phyloP scores from a whole-genome alignment of 1,140 invertebrate genomes.

The Spodoptera litura region DNA sequence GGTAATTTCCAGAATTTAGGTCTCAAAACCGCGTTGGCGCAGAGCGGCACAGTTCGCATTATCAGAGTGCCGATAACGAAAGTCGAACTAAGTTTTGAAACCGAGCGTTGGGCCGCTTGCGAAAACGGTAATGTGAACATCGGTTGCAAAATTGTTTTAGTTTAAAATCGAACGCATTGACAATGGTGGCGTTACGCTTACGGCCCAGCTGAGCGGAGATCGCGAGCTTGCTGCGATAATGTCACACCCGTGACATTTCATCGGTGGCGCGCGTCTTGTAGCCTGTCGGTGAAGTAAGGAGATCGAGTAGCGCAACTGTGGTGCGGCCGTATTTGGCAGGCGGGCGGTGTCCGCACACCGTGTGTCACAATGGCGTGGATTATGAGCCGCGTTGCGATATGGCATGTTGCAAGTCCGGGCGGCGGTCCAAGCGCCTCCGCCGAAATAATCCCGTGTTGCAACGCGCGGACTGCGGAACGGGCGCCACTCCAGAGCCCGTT shows the following conservation, averaged over 20 bases:
- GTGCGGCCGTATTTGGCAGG: constrained; percentile 75
- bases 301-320: constrained; percentile 70
- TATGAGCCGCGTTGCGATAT: constrained; percentile 83
- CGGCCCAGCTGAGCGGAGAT: constrained; percentile 34
- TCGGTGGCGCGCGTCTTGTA: constrained; percentile 51
- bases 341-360: constrained; percentile 62
- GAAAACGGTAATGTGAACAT: constrained; percentile 85
- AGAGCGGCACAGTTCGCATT: constrained; percentile 74
- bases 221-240: constrained; percentile 25
- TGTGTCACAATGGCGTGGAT: constrained; percentile 81
- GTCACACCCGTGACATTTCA: constrained; percentile 62
- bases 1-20: constrained; percentile 73
- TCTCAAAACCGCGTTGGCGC: constrained; percentile 77
- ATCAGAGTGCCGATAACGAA: constrained; percentile 83
- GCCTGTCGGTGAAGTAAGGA: constrained; percentile 59
- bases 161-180: constrained; percentile 81
- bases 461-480: constrained; percentile 78
- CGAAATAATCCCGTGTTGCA: constrained; percentile 84
- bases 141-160: constrained; percentile 86
- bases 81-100: constrained; percentile 83
- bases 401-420: constrained; percentile 83
- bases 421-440: constrained; percentile 79
- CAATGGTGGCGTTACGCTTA: constrained; percentile 53
- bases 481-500: constrained; percentile 76
- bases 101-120: constrained; percentile 82